These are phyloP conservation scores for Psilopsiagon aurifrons DNA, from an alignment of 2,113 vertebrate species.

Conservation along the genomic window DNA sequence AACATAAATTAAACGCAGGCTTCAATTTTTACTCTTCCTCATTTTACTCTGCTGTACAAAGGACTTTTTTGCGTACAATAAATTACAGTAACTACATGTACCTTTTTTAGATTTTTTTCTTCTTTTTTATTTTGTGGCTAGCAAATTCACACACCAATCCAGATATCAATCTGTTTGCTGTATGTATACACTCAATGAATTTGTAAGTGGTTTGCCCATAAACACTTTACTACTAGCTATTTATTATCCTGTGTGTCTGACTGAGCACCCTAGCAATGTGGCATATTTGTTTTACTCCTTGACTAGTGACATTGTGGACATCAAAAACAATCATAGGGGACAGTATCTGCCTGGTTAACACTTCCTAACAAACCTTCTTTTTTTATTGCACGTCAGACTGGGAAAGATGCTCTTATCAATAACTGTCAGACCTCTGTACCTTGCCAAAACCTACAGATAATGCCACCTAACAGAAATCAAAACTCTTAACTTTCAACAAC, in stretches of 20 bases:
- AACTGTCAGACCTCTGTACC: background rate
- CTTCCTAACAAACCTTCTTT: background rate
- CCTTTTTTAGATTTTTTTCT: fast-evolving
- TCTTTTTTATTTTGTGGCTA: background rate
- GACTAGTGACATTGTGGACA: background rate
- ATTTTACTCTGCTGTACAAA: background rate
- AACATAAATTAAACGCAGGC: background rate
- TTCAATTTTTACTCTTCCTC: fast-evolving
- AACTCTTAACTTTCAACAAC: background rate
- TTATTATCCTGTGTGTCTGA: background rate
- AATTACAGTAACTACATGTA: background rate
- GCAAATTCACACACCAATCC: background rate
- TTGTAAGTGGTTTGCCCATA: background rate
- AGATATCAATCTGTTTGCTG: background rate
- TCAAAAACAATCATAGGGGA: background rate
- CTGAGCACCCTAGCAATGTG: background rate
- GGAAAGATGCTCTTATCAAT: background rate
- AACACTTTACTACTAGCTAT: background rate
- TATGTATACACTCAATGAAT: background rate
- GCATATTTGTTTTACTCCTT: background rate
- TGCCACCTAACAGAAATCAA: background rate
- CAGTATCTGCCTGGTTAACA: background rate
- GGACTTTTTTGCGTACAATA: background rate
- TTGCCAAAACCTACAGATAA: background rate
- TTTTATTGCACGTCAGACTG: background rate